These are phyloP conservation scores for Taenioides sp. DNA, from an alignment of 2,797 vertebrate genomes.

Conservation along the genomic window DNA sequence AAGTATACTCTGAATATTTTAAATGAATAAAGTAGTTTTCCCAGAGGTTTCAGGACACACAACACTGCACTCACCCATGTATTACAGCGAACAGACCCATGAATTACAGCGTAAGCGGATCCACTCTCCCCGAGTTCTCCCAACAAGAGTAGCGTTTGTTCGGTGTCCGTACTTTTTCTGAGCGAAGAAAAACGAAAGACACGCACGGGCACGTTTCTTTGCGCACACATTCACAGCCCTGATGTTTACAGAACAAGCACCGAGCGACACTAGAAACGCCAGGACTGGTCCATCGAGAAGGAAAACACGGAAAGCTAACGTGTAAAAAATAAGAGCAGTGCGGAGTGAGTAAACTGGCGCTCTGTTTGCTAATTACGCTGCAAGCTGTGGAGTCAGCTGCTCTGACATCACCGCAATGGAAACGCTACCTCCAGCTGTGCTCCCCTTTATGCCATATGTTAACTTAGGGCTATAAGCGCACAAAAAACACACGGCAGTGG, in stretches of 20 bases:
- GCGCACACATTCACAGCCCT: conserved; percentile 29
- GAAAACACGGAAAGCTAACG: conserved; percentile 60
- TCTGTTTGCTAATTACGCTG: conserved; percentile 92
- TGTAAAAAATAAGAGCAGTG: conserved; percentile 59
- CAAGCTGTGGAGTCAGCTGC: conserved; percentile 99
- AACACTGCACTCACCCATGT: conserved; percentile 55
- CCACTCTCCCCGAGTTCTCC: conserved; percentile 40
- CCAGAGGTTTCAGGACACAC: conserved; percentile 52
- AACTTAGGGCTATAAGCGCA: conserved; percentile 74
- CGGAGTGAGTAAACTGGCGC: conserved; percentile 80
- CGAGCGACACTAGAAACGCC: conserved; percentile 32
- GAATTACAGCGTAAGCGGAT: conserved; percentile 40
- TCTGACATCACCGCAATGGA: conserved; percentile 99
- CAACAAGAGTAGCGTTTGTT: conserved; percentile 42
- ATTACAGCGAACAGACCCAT: conserved; percentile 40
- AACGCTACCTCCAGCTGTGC: conserved; percentile 99
- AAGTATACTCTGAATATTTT: conserved; percentile 5
- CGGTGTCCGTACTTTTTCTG: conserved; percentile 39
- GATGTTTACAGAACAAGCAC: conserved; percentile 45
- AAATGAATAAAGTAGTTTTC: conserved; percentile 23
- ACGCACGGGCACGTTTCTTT: conserved; percentile 45
- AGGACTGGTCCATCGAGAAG: conserved; percentile 54
- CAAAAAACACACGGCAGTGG: conserved; percentile 41
- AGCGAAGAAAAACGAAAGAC: conserved; percentile 20
- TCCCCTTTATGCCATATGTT: conserved; percentile 99